Evolutionary conservation across 2,888 invertebrate species (phyloP).

Genomic region (Leptarthrus brevirostris): DNA sequence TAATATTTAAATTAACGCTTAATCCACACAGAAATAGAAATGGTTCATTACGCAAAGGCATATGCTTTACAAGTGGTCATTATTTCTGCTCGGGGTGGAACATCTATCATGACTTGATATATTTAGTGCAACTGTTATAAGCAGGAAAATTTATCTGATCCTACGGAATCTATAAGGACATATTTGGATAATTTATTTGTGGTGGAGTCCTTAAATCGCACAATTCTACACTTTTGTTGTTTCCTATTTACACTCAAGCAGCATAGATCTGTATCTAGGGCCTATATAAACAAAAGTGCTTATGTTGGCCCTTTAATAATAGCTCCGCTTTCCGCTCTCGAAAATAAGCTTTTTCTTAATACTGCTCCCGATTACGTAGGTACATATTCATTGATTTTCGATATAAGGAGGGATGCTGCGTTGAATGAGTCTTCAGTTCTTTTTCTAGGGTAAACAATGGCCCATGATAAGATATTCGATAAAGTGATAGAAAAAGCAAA

Average conservation of each 20-base stretch:
- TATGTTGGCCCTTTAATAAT: conserved; percentile 34
- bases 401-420: conserved; percentile 37
- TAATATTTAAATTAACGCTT: no score
- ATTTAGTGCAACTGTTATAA: no score
- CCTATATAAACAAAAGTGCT: conserved; percentile 19
- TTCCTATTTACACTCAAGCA: conserved; percentile 14
- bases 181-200: conserved; percentile 33
- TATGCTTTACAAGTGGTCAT: no score
- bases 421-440: conserved; percentile 37
- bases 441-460: conserved; percentile 38
- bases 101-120: no score
- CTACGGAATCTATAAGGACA: background rate
- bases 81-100: no score
- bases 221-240: conserved; percentile 21
- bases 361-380: conserved; percentile 14
- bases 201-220: conserved; percentile 17
- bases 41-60: no score
- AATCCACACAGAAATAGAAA: no score
- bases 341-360: conserved; percentile 28
- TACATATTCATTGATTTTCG: conserved; percentile 42
- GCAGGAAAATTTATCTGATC: no score
- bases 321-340: conserved; percentile 14
- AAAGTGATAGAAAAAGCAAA: conserved; percentile 46
- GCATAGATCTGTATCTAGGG: background rate
- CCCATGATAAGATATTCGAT: conserved; percentile 44